phyloP scores from a whole-genome alignment of 1,140 invertebrate species.

The Hermatobates lingyangjiaoensis region DNA sequence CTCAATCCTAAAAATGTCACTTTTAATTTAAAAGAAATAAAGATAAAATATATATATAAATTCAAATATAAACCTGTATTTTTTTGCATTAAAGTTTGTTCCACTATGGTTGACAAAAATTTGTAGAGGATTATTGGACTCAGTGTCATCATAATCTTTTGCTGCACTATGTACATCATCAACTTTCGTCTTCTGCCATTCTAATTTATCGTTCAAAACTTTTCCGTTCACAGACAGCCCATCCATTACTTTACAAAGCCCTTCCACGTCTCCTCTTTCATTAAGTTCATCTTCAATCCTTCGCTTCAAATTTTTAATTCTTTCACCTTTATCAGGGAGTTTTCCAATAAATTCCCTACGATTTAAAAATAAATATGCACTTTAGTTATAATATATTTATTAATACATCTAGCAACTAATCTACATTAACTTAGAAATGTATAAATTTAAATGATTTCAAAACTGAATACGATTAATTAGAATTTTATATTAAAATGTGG shows the following conservation, averaged over 20 bases:
- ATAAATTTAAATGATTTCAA: not conserved
- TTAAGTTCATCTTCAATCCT: constrained; percentile 34
- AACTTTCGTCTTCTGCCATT: constrained; percentile 39
- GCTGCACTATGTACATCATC: constrained; percentile 17
- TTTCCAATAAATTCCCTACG: constrained; percentile 24
- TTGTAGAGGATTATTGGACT: constrained; percentile 39
- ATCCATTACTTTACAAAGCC: constrained; percentile 34
- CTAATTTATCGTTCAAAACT: constrained; percentile 35
- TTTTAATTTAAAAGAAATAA: constrained; percentile 9
- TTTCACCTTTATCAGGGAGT: constrained; percentile 46
- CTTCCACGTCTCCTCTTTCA: constrained; percentile 33
- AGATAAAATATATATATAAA: constrained; percentile 3
- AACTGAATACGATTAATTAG: not conserved
- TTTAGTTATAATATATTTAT: no score
- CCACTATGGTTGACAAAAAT: constrained; percentile 35
- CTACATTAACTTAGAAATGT: no score
- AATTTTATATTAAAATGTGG: not conserved
- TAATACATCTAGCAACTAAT: no score
- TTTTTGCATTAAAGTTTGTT: constrained; percentile 14
- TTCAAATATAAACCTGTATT: constrained; percentile 11
- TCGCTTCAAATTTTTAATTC: constrained; percentile 33
- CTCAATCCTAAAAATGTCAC: constrained; percentile 22
- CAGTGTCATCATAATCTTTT: constrained; percentile 28
- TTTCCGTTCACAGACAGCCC: constrained; percentile 37
- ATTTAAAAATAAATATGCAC: no score